These are phyloP conservation scores for Bufotes viridis DNA, from an alignment of 2,797 vertebrate genomes.

Conservation along the genomic window DNA sequence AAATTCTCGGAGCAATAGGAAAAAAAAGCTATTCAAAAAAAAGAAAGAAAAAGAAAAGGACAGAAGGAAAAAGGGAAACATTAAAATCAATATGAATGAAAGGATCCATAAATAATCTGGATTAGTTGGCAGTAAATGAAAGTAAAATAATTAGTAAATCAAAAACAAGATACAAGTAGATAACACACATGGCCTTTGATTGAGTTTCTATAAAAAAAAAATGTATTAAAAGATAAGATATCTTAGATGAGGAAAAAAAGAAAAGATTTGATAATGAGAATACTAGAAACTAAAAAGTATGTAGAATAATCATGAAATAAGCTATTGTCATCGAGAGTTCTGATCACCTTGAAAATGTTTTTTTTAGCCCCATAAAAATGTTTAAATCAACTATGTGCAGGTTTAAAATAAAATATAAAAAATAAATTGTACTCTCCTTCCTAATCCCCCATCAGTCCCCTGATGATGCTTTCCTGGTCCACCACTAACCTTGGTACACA, in stretches of 20 bases:
- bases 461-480: too few relatives aligned
- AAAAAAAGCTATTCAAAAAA: constrained; percentile 84
- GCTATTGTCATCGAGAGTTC: neutral
- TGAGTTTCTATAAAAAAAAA: constrained; percentile 1
- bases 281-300: constrained; percentile 1
- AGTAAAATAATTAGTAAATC: constrained; percentile 74
- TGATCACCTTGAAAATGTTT: neutral
- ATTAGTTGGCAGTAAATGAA: constrained; percentile 74
- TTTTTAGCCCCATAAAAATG: neutral
- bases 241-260: constrained; percentile 4
- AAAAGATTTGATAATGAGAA: constrained; percentile 15
- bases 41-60: constrained; percentile 74
- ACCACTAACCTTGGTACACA: too few relatives aligned
- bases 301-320: neutral
- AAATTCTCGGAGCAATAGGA: constrained; percentile 89
- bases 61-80: constrained; percentile 77
- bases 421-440: too few relatives aligned
- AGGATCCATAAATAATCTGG: constrained; percentile 74
- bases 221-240: neutral
- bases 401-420: too few relatives aligned
- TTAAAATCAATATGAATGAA: constrained; percentile 79
- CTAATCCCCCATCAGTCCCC: too few relatives aligned
- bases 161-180: constrained; percentile 68
- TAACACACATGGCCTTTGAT: constrained; percentile 57
- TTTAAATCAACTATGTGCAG: too few relatives aligned